These are phyloP conservation scores for Psix sp. DNA, from an alignment of 1,140 invertebrate species.

Conservation along the genomic window DNA sequence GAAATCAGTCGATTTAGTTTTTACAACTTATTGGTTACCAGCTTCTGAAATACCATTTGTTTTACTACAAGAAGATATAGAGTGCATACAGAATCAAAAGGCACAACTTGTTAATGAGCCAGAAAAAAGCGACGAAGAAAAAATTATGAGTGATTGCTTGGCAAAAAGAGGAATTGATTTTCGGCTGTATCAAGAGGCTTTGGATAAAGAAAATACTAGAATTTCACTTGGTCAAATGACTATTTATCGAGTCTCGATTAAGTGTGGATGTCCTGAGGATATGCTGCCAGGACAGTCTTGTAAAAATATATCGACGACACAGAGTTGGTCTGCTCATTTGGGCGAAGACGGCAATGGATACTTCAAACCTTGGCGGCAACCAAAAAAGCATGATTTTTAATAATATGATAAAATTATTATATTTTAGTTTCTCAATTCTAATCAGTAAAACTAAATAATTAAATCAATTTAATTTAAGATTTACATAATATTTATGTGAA, in stretches of 20 bases:
- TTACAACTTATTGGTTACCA: conserved; percentile 79
- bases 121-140: conserved; percentile 54
- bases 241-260: conserved; percentile 77
- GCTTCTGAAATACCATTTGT: conserved; percentile 70
- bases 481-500: too few species aligned
- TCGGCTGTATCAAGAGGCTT: conserved; percentile 67
- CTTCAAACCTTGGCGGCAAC: conserved; percentile 66
- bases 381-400: too few species aligned
- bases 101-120: conserved; percentile 54
- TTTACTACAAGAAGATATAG: conserved; percentile 74
- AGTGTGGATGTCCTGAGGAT: conserved; percentile 76
- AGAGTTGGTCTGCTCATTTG: conserved; percentile 77
- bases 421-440: too few species aligned
- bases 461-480: too few species aligned
- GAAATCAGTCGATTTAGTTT: conserved; percentile 76
- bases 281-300: conserved; percentile 74
- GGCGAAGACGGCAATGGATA: conserved; percentile 76
- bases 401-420: too few species aligned
- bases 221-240: conserved; percentile 78
- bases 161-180: conserved; percentile 71
- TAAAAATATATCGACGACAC: conserved; percentile 74
- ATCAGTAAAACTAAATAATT: too few species aligned
- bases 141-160: conserved; percentile 72
- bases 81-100: conserved; percentile 75
- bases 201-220: conserved; percentile 72